These are phyloP conservation scores for Polyploca ridens DNA, from an alignment of 2,888 invertebrate genomes.

Conservation along the genomic window DNA sequence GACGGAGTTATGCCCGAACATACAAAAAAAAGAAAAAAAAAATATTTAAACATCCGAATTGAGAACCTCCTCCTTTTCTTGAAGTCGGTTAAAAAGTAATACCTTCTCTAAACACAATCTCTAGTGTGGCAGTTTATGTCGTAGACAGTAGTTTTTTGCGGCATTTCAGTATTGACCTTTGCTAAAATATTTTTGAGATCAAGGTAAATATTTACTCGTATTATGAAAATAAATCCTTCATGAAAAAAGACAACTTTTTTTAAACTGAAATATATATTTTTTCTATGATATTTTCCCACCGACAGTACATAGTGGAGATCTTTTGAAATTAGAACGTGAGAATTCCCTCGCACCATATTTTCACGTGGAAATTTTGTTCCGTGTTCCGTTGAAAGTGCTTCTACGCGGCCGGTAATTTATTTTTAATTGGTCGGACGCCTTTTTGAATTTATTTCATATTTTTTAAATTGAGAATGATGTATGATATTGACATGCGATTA, in stretches of 20 bases:
- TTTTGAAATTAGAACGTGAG: conserved; percentile 52
- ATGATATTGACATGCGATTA: not conserved
- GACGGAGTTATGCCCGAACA: no score
- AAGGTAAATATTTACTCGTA: not conserved
- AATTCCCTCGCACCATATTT: conserved; percentile 40
- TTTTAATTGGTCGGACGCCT: conserved; percentile 46
- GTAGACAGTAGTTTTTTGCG: no score
- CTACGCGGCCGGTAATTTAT: conserved; percentile 44
- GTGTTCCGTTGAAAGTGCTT: conserved; percentile 31
- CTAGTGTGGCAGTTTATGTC: no score
- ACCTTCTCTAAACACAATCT: no score
- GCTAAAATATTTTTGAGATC: no score
- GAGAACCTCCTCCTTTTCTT: no score
- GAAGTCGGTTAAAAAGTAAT: no score
- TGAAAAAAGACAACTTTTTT: not conserved
- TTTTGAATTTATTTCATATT: not conserved
- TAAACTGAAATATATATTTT: not conserved
- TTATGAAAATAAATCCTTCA: not conserved
- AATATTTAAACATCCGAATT: no score
- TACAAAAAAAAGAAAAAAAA: no score
- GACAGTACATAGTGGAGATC: conserved; percentile 31
- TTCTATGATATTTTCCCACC: not conserved
- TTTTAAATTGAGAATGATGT: conserved; percentile 3
- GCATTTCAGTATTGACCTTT: no score
- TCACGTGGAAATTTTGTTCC: conserved; percentile 26